Base-by-base conservation (phyloP, 1,140 invertebrate genomes). In the Meloidogyne floridensis region DNA sequence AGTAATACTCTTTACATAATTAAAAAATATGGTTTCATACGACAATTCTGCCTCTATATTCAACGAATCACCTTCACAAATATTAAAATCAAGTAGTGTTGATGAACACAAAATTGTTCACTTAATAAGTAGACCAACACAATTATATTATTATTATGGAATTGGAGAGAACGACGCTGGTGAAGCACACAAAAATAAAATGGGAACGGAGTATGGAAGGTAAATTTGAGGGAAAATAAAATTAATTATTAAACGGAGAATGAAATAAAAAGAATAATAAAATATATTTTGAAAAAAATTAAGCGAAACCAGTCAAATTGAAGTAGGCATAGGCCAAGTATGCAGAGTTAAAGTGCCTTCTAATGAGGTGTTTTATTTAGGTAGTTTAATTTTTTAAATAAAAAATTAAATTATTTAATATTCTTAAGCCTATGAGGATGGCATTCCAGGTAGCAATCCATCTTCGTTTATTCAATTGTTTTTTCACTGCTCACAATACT, bases 71-170 rank as follows among this genome's bases (percentile, higher is more conserved):
- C 59, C 59, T 5, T 47, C 51, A 15, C n/a, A 54, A 32, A 7
- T 47, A 47, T 74, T 47, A 47, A 20, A 15, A 74, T 6, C n/a
- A 5, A 32, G 18, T 18, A 76, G 75, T 32, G n/a, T 47, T 56
- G 51, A 76, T 71, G 77, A 79, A 72, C 77, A 79, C 77, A 79
- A 69, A 53, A 69, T 79, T 10, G 77, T 79, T 43, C 77, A 79
- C n/a, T 53, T 79, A 51, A 79, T 70, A 69, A 79, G 77, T 20
- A 71, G 77, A 79, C 77, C 77, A 8, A 79, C 77, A 11, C 77
- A 79, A 51, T 51, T 79, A 72, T 79, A 79, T 51, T 79, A 79
- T 69, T 79, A 53, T 51, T 54, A 69, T 18, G 18, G 65, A 18
- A 56, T 43, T 47, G 59, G n/a, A 7, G 59, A 54, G 3, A 9